These are phyloP conservation scores for Agrotis ipsilon DNA, from an alignment of 2,888 invertebrate genomes.

Conservation along the genomic window DNA sequence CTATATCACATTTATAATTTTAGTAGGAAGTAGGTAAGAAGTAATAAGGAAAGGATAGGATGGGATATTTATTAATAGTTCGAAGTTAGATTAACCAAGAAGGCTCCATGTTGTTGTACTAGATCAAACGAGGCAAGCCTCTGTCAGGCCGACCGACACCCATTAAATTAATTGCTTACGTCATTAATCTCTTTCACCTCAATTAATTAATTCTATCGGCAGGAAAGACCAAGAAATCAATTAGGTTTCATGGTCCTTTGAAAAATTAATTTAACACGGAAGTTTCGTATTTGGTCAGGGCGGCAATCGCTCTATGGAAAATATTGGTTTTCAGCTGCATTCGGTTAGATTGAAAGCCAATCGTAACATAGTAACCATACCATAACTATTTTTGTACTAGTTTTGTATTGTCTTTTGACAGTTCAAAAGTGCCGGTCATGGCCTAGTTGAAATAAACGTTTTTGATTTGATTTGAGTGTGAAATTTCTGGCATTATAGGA, in stretches of 20 bases:
- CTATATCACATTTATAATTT: no score
- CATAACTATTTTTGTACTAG: no score
- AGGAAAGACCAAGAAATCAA: slow-evolving; percentile 40
- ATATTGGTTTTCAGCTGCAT: not conserved
- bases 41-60: no score
- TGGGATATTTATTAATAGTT: no score
- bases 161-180: slow-evolving; percentile 52
- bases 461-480: no score
- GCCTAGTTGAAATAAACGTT: no score
- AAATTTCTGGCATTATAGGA: not conserved
- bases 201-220: slow-evolving; percentile 45
- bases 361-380: no score
- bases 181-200: slow-evolving; percentile 41
- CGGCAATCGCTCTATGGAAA: not conserved
- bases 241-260: slow-evolving; percentile 15
- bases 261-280: not conserved
- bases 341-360: not conserved
- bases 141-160: slow-evolving; percentile 27
- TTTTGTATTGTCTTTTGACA: no score
- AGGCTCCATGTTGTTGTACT: slow-evolving; percentile 7
- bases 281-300: no score
- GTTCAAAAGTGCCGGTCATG: no score
- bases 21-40: no score
- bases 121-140: slow-evolving; percentile 5
- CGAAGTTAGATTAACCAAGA: not conserved